Conservation (phyloP, 2,888 invertebrate genomes). For the Cephus nigrinus region DNA sequence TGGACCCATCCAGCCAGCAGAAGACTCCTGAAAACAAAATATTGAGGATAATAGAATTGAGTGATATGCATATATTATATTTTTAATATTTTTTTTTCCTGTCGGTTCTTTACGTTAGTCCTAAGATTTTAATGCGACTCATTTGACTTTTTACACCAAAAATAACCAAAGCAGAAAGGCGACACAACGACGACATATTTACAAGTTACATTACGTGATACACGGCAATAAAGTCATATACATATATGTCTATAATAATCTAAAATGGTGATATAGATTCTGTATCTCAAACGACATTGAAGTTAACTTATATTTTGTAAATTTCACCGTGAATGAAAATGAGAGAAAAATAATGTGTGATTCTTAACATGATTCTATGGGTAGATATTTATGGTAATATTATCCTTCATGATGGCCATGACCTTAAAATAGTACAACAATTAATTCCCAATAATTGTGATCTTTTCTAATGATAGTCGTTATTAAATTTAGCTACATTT, state of each 20-base stretch:
- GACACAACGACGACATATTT: constrained; percentile 58
- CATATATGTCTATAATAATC: constrained; percentile 40
- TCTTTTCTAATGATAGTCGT: constrained; percentile 33
- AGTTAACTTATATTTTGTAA: constrained; percentile 40
- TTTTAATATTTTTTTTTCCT: constrained; percentile 51
- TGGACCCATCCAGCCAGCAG: not conserved
- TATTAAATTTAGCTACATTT: constrained; percentile 37
- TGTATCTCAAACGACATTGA: constrained; percentile 35
- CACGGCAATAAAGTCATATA: constrained; percentile 55
- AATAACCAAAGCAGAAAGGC: constrained; percentile 55
- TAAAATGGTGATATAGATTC: constrained; percentile 34
- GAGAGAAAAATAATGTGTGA: constrained; percentile 12
- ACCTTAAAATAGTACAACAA: constrained; percentile 42
- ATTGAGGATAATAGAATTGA: constrained; percentile 15
- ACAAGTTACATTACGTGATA: constrained; percentile 61
- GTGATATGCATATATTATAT: constrained; percentile 52
- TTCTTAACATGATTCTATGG: constrained; percentile 28
- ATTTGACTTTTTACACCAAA: constrained; percentile 51
- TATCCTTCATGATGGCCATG: constrained; percentile 33
- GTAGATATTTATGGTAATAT: constrained; percentile 41
- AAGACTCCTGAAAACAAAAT: not conserved
- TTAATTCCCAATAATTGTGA: constrained; percentile 35
- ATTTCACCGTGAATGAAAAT: constrained; percentile 34
- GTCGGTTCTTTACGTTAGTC: constrained; percentile 43
- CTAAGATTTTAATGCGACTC: constrained; percentile 42